Base-by-base conservation (phyloP, 2,888 invertebrate species). In the Noctuana brunneofusca region DNA sequence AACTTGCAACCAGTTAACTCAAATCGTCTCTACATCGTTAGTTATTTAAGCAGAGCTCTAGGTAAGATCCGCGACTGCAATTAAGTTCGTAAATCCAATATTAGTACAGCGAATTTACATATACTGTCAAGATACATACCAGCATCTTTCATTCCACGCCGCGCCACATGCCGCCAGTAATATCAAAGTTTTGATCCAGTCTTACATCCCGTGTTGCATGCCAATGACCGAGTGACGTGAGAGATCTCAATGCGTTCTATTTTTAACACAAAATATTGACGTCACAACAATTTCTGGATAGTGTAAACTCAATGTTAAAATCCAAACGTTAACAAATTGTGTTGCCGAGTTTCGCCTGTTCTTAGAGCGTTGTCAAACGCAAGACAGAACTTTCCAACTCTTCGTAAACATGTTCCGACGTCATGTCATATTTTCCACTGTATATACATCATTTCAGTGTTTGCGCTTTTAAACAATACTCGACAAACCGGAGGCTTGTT, bases 401-500 rank as follows among this genome's bases (percentile, higher is more conserved):
- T 66, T 63, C 68, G 75, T 76, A 78, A 79, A 79, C 74, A 76
- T 73, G 73, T 76, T 75, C 70, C 68, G 65, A 70, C 73, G 75
- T 73, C 73, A 68, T 70, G 67, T 71, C 71, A 73, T 73, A 75
- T 75, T 77, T 79, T 73, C 69, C 66, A 64, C 65, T 71, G 68
- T 69, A 69, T 65, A 66, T 66, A 68, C 69, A 67, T 73, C 64
- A 68, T 73, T 70, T 68, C 66, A 64, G 65, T 72, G 69, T 70
- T 72, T 71, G 67, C 63, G 62, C 63, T 70, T 64, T 56, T 68
- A 66, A 63, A 68, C 67, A 57, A 64, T 53, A 66, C 60, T 38
- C 64, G 65, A 63, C 64, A 65, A 68, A 67, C 65, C 64, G 20
- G 38, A 48, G 57, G 54, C 58, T 63, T 64, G 50, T 57, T 63